Conservation (phyloP, 2,888 invertebrate species). For the Athetis lepigone region DNA sequence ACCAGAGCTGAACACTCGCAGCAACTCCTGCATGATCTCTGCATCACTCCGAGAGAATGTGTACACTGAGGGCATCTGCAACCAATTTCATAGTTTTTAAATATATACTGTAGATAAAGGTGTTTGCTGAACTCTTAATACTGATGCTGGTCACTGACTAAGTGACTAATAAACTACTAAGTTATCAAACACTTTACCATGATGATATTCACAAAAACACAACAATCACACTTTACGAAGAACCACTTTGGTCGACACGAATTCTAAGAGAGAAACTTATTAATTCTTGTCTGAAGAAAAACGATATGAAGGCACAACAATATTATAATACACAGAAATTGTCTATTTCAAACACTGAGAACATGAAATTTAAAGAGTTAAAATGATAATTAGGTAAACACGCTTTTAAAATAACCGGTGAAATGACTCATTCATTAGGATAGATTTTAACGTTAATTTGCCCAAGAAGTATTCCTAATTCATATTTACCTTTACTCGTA, state of each 20-base stretch:
- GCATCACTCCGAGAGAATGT: conserved; percentile 83
- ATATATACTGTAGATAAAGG: no score
- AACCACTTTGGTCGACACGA: background rate
- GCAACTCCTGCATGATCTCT: conserved; percentile 80
- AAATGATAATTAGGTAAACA: background rate
- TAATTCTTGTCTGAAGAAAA: background rate
- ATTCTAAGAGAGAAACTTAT: background rate
- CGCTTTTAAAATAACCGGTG: conserved; percentile 48
- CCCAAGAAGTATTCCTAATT: background rate
- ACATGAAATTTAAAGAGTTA: background rate
- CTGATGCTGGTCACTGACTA: no score
- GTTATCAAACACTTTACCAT: background rate
- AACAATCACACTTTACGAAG: background rate
- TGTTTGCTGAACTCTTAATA: background rate
- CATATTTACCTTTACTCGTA: conserved; percentile 29
- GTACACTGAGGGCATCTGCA: conserved; percentile 83
- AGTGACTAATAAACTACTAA: background rate
- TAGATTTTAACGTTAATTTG: background rate
- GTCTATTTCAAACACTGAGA: background rate
- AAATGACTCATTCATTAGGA: conserved; percentile 37
- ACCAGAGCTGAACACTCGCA: conserved; percentile 80
- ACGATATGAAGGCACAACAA: background rate
- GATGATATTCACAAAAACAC: background rate
- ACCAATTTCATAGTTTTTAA: no score
- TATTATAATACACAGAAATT: accelerated